A percentile compares a stretch with the other conserved stretches of the same genome.
These are phyloP conservation scores for Colletes collaris DNA, from an alignment of 2,888 invertebrate genomes.

Conservation along the genomic window DNA sequence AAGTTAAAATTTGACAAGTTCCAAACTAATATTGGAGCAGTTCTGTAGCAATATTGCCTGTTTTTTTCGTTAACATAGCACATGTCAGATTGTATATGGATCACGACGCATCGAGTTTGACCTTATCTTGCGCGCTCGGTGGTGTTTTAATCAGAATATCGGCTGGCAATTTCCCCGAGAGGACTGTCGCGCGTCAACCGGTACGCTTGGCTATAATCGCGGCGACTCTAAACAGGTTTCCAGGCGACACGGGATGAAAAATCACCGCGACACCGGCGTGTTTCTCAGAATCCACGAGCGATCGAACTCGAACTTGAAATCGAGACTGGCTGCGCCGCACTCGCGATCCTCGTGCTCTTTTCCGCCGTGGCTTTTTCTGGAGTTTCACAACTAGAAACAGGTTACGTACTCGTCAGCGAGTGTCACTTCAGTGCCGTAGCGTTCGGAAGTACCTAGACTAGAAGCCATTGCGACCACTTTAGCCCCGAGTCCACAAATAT, in stretches of 20 bases:
- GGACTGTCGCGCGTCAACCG: conserved; percentile 21
- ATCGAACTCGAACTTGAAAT: conserved; percentile 68
- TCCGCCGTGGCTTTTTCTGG: not conserved
- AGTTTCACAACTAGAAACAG: conserved; percentile 5
- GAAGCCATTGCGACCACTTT: too few relatives aligned
- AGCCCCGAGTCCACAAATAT: too few relatives aligned
- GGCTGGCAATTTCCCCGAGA: conserved; percentile 45
- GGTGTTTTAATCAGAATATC: conserved; percentile 41
- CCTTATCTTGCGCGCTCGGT: not conserved
- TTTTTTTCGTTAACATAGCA: too few relatives aligned
- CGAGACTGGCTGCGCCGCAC: conserved; percentile 25
- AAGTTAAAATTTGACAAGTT: too few relatives aligned
- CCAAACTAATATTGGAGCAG: too few relatives aligned
- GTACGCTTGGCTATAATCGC: conserved; percentile 37
- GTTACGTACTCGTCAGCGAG: too few relatives aligned
- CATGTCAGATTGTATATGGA: not conserved
- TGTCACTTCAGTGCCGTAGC: too few relatives aligned
- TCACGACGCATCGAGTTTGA: not conserved
- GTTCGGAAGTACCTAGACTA: too few relatives aligned
- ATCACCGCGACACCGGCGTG: conserved; percentile 42
- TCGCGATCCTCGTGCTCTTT: conserved; percentile 16
- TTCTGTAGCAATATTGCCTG: too few relatives aligned
- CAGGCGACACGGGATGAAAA: conserved; percentile 50
- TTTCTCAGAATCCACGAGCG: conserved; percentile 54
- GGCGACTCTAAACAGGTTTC: conserved; percentile 60